Evolutionary conservation across 2,888 invertebrate genomes (phyloP).

Genomic region (Ptychoptera contaminata): DNA sequence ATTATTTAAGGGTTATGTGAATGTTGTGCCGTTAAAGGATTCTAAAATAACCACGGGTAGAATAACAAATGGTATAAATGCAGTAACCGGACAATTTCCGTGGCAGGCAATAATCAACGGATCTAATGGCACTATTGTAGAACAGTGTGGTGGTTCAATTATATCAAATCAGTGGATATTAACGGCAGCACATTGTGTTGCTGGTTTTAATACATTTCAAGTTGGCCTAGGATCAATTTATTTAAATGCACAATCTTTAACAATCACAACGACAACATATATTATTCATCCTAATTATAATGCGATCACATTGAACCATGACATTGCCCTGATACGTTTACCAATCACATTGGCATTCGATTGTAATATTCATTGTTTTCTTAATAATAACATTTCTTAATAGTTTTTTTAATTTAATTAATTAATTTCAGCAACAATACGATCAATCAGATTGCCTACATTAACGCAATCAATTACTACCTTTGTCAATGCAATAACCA

Average conservation of each 20-base stretch:
- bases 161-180: conserved; percentile 8
- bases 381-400: neutral
- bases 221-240: conserved; percentile 9
- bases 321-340: conserved; percentile 8
- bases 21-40: too few relatives aligned
- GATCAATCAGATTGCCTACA: conserved; percentile 19
- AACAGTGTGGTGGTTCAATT: conserved; percentile 10
- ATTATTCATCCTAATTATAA: conserved; percentile 8
- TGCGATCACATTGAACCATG: conserved; percentile 8
- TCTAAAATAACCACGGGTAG: neutral
- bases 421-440: conserved; percentile 19
- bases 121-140: neutral
- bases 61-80: neutral
- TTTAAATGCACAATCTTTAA: conserved; percentile 5
- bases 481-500: conserved; percentile 19
- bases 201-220: conserved; percentile 4
- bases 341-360: conserved; percentile 4
- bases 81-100: conserved; percentile 8
- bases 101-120: conserved; percentile 8
- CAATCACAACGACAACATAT: conserved; percentile 6
- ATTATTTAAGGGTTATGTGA: too few relatives aligned
- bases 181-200: conserved; percentile 10
- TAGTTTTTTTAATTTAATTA: too few relatives aligned
- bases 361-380: neutral
- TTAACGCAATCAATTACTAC: conserved; percentile 15